Evolutionary conservation across 92 coral and sea anemone genomes (phyloP), one percentile per base, ranked within the genome.

Genomic region (Pocillopora meandrina): DNA sequence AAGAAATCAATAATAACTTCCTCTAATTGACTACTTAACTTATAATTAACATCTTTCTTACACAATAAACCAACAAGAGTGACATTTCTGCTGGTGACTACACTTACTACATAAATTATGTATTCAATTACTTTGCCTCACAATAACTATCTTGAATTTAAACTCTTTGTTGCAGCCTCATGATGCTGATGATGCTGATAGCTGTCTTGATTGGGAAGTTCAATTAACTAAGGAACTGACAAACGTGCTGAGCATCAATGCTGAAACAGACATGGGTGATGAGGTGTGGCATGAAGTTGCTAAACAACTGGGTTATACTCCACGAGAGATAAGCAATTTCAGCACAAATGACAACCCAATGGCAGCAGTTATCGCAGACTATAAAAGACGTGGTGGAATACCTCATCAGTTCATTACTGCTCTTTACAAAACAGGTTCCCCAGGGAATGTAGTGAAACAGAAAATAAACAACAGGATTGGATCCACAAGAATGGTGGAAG

Each of bases 231-330:
- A 93, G 70, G 98, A 94, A 78, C 89, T 96, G 15, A 95, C 98
- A 62, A 91, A 95, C 6, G 77, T 96, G 74, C 80, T 96, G 34
- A 96, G 95, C 75, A 96, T 96, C 56, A 85, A 93, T 71, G 82
- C 96, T 8, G 96, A 96, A 65, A 94, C 90, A 23, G 98, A 96
- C 82, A 90, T 96, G 93, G 98, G 98, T 0, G 98, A 96, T 86
- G 96, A 92, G 47, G 95, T 94, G 17, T 96, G 98, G 98, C 95
- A 94, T 52, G 98, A 96, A 17, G 81, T 96, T 17, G 98, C 98
- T 1, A 87, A 93, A 9, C 88, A 80, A 68, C 76, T 96, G 79
- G 96, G 98, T 71, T 96, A 96, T 90, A 94, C 96, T 12, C 90
- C 90, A 21, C 89, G 90, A 20, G 98, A 96, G 71, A 92, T 96